Evolutionary conservation across 2,888 invertebrate species (phyloP), one percentile per base, ranked within the genome.

Genomic region (Onchidella celtica): DNA sequence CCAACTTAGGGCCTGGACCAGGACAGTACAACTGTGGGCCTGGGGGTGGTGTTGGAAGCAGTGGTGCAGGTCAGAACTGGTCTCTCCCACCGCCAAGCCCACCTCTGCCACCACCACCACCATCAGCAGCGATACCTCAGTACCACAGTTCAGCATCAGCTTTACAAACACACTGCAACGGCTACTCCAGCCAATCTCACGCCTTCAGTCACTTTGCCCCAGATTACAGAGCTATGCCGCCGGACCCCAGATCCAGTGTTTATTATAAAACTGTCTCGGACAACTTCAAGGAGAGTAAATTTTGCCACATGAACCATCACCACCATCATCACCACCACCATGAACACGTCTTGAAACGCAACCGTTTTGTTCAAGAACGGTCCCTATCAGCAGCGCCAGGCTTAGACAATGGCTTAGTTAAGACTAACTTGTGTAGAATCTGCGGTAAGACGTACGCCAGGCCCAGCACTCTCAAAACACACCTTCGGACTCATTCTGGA

Each of bases 391-490:
- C 63, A 24, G 72, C 61, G 0, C 47, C 57, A 40, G 80, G 47
- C 34, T 68, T 61, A 21, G 82, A 68, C 2, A 70, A 55, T 0
- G 78, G 76, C 78, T 84, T 69, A 59, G 77, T 76, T 80, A 86
- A 86, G 79, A 86, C 86, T 11, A 98, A 98, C 93, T 95, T 98
- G 59, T 99, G 98, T 91, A 95, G 97, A 38, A 97, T 98, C 85
- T 99, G 98, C 92, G 98, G 98, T 21, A 99, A 99, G 94, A 98
- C 98, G 0, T 94, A 99, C 94, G 99, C 99, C 0, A 95, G 99
- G 3, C 99, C 99, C 0, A 98, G 97, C 93, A 99, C 99, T 0
- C 94, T 99, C 85, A 99, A 99, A 94, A 99, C 99, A 0, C 99
- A 99, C 93, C 95, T 99, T 80, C 95, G 99, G 77, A 99, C 99